These are phyloP conservation scores for Lamellibrachia luymesi DNA, from an alignment of 1,140 invertebrate genomes.

Conservation along the genomic window DNA sequence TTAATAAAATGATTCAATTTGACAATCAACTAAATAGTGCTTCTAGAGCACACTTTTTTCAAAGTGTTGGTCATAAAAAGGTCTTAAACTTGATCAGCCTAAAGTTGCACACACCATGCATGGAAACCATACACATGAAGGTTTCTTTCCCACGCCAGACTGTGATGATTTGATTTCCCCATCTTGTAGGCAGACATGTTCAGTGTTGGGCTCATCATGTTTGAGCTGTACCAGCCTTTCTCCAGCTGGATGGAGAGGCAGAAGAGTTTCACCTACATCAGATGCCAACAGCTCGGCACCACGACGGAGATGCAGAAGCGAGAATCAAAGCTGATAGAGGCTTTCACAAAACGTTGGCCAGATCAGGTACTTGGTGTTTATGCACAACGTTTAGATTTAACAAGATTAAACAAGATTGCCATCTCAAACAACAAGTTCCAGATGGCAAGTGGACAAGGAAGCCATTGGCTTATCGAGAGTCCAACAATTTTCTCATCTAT, in stretches of 20 bases:
- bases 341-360: not conserved
- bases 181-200: slow-evolving; percentile 74
- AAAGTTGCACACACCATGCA: not conserved
- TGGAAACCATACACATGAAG: not conserved
- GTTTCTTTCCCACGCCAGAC: not conserved
- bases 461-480: no score
- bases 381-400: no score
- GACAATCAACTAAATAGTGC: no score
- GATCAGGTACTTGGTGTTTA: not conserved
- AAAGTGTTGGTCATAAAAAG: not conserved
- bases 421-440: no score
- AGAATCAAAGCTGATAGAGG: not conserved
- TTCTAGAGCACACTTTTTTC: no score
- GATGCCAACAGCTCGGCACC: slow-evolving; percentile 7
- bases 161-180: not conserved
- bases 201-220: slow-evolving; percentile 74
- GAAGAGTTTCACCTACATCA: slow-evolving; percentile 32
- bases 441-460: no score
- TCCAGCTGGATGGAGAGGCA: slow-evolving; percentile 72
- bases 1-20: no score
- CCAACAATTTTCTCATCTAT: no score
- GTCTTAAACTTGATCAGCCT: no score
- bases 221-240: slow-evolving; percentile 73
- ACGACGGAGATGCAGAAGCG: no score
- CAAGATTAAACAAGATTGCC: no score